Conservation (phyloP, 2,113 vertebrate species). For the Tenrec ecaudatus region DNA sequence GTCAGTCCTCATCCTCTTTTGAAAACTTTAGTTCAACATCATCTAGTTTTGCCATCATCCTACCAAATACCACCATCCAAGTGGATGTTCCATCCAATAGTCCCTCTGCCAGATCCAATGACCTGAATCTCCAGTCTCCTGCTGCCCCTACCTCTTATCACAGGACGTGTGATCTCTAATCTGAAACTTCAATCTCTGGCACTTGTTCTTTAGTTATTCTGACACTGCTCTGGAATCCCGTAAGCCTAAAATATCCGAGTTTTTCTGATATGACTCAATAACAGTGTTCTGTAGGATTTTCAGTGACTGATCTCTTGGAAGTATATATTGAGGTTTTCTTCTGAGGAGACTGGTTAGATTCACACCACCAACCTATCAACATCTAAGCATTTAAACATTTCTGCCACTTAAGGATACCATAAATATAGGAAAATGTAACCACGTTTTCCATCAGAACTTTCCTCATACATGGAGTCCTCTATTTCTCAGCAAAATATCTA, state of each 20-base stretch:
- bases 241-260: too few species aligned
- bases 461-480: too few species aligned
- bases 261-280: too few species aligned
- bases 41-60: not conserved
- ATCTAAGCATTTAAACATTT: too few species aligned
- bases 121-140: not conserved
- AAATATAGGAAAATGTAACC: too few species aligned
- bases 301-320: too few species aligned
- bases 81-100: not conserved
- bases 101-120: not conserved
- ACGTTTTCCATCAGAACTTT: not conserved
- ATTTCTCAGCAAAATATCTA: not conserved
- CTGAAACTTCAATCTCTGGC: not conserved
- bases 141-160: not conserved
- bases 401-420: too few species aligned
- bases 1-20: not conserved
- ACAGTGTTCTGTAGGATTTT: too few species aligned
- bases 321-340: too few species aligned
- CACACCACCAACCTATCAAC: too few species aligned
- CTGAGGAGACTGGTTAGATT: too few species aligned
- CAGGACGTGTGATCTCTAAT: not conserved
- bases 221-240: not conserved
- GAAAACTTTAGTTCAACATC: not conserved
- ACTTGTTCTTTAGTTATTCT: not conserved
- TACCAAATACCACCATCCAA: not conserved